Base-by-base conservation (phyloP, 1,140 invertebrate species). In the Pteromalus puparum region DNA sequence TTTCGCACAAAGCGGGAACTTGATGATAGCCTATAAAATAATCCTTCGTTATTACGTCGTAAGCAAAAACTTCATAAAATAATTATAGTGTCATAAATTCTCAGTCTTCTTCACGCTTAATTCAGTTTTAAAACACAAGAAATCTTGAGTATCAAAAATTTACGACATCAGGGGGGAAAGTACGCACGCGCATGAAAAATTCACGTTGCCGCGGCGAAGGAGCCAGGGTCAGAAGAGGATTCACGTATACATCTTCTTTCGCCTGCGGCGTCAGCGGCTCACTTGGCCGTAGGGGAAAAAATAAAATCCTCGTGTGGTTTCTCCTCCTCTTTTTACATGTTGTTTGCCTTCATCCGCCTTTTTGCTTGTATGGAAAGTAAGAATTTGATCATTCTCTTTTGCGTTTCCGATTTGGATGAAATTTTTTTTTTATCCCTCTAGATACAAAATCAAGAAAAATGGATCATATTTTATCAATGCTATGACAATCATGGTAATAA, bases 111-210 rank as follows among this genome's bases (percentile, higher is more conserved):
- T 70, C 68, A 15, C 12, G 68, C 74, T 76, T 76, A 53, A 78
- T 78, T 53, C 12, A 53, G 76, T 78, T 78, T 48, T 26, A 61
- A 78, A 78, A 78, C 24, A 78, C 24, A 61, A 61, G 53, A 78
- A 78, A 48, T 61, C 46, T 28, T 42, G 53, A 78, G 46, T 46
- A 80, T 80, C 34, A 70, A 74, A 21, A 76, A 77, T 76, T 76
- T 34, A 46, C 46, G 42, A 46, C 42, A 0, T 26, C 9, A 61
- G 53, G 21, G 53, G 46, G 46, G 42, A 61, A 42, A 53, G 74
- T 48, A 24, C n/a, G 74, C 74, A 48, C 48, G 53, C 34, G 28
- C 73, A 76, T 76, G 42, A 76, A 76, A 76, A 76, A 76, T 76
- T 76, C 74, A 76, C 74, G 3, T 34, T 21, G 34, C n/a, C 34